These are phyloP conservation scores for Nycticorax nycticorax DNA, from an alignment of 2,113 vertebrate species.

Conservation along the genomic window DNA sequence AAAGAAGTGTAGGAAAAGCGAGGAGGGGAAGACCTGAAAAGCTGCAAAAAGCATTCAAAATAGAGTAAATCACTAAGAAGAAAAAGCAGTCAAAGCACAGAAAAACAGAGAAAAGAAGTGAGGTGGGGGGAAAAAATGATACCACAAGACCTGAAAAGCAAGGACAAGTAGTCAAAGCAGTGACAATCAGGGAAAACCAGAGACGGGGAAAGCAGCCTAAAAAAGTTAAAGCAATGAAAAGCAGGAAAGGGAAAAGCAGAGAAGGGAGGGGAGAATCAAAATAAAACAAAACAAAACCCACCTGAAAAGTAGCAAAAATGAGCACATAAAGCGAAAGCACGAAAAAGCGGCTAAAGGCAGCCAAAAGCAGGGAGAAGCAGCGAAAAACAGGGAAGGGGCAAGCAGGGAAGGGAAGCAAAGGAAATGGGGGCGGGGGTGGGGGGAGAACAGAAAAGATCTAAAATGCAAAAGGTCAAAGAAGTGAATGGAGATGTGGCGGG, in stretches of 20 bases:
- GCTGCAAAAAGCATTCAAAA: background rate
- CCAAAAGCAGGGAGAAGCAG: background rate
- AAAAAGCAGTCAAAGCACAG: background rate
- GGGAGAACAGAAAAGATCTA: background rate
- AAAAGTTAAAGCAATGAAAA: background rate
- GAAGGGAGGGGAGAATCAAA: background rate
- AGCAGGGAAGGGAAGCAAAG: background rate
- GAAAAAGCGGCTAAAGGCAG: background rate
- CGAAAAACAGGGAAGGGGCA: background rate
- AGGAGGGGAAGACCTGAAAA: background rate
- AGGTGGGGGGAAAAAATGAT: too few relatives aligned
- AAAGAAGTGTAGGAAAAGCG: background rate
- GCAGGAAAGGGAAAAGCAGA: background rate
- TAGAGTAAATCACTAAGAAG: background rate
- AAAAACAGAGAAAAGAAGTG: background rate
- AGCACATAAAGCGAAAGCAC: background rate
- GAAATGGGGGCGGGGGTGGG: too few relatives aligned
- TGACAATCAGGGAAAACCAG: background rate
- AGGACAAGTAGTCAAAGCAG: background rate
- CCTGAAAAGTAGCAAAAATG: background rate
- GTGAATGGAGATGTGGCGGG: background rate
- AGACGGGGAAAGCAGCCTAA: background rate
- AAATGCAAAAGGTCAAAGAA: background rate
- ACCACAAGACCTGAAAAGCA: background rate
- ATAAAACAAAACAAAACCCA: background rate